Conservation (phyloP, 1,140 invertebrate genomes). For the Atta cephalotes region DNA sequence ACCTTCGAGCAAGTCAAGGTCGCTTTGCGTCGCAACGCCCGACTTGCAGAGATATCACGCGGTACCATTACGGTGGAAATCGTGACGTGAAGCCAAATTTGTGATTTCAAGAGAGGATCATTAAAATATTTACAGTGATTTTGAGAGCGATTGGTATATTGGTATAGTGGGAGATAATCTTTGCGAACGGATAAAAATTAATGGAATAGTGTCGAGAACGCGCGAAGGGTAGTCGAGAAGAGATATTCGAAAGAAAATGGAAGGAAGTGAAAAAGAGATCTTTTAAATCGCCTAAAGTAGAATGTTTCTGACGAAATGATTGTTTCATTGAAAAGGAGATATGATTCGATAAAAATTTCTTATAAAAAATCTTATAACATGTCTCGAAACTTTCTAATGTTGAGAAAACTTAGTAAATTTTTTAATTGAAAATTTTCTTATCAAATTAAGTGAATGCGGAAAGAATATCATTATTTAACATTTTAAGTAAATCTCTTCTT, state of each 20-base stretch:
- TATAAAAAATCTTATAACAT: not conserved
- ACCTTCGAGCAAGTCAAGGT: slow-evolving; percentile 62
- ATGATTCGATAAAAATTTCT: slow-evolving; percentile 7
- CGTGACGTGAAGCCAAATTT: not conserved
- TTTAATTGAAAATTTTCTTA: not conserved
- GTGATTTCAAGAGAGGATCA: not conserved
- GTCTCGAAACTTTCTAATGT: not conserved
- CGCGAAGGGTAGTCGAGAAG: not conserved
- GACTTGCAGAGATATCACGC: not conserved
- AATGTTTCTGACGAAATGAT: not conserved
- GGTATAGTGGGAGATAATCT: not conserved
- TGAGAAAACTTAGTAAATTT: not conserved
- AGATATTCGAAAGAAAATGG: not conserved
- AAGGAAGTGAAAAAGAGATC: slow-evolving; percentile 35
- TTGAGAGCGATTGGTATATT: not conserved
- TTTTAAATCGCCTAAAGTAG: not conserved
- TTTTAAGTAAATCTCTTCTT: not conserved
- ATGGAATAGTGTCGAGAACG: not conserved
- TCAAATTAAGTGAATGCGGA: not conserved
- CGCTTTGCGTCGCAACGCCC: slow-evolving; percentile 7
- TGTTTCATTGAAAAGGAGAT: slow-evolving; percentile 10
- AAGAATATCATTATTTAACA: not conserved
- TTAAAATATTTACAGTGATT: slow-evolving; percentile 4
- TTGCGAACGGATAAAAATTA: not conserved
- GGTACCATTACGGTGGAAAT: not conserved